Percentiles rank a stretch among this genome's conserved stretches.
phyloP scores from a whole-genome alignment of 2,888 invertebrate species.

The Danaus chrysippus region DNA sequence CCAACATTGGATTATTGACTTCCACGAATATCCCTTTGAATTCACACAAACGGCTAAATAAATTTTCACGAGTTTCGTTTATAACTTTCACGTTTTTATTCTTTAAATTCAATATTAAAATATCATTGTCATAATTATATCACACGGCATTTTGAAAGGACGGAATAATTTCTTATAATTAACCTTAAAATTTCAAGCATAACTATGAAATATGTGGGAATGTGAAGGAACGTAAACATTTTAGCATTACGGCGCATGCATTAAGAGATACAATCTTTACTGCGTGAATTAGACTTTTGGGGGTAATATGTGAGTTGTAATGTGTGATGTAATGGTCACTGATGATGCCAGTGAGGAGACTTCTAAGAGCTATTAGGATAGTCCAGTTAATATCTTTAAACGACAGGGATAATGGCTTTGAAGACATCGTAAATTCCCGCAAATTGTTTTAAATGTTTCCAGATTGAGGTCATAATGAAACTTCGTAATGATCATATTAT shows the following conservation, averaged over 20 bases:
- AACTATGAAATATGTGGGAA: constrained; percentile 3
- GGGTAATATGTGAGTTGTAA: constrained; percentile 36
- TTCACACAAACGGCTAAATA: constrained; percentile 4
- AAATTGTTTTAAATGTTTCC: constrained; percentile 49
- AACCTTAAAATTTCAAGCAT: background rate
- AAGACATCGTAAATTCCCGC: constrained; percentile 69
- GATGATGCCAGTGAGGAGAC: constrained; percentile 61
- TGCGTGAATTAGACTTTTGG: constrained; percentile 27
- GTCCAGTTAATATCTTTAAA: constrained; percentile 73
- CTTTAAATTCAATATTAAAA: no score
- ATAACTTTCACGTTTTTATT: no score
- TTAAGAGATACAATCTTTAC: constrained; percentile 1
- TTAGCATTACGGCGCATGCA: background rate
- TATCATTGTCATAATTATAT: no score
- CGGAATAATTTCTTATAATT: background rate
- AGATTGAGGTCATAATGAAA: constrained; percentile 24
- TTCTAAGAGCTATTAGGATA: constrained; percentile 61
- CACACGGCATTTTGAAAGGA: background rate
- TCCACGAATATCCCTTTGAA: constrained; percentile 12
- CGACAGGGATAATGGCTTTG: constrained; percentile 72
- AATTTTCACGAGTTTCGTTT: background rate
- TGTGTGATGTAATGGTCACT: constrained; percentile 54
- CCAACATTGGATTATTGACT: constrained; percentile 24
- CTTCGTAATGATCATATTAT: constrained; percentile 8
- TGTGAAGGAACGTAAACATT: background rate